phyloP scores from a whole-genome alignment of 1,140 invertebrate species.

The Carcinoscorpius rotundicauda region DNA sequence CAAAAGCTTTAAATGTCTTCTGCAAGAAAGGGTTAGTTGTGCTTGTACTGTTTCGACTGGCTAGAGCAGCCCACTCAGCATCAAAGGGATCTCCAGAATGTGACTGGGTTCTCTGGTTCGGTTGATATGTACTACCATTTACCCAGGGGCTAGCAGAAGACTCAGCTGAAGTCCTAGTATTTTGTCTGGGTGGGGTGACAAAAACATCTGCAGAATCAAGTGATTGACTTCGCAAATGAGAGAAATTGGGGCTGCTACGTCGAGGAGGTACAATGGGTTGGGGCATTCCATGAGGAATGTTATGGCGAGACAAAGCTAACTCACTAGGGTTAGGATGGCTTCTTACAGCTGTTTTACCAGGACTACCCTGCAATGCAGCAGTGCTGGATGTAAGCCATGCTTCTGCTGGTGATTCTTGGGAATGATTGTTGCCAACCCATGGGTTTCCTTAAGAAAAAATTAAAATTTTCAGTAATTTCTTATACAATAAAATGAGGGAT shows the following conservation, averaged over 20 bases:
- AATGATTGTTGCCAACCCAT: too few relatives aligned
- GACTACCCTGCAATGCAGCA: slow-evolving; percentile 12
- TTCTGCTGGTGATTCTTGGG: slow-evolving; percentile 10
- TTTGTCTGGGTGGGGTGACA: slow-evolving; percentile 14
- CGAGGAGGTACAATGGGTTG: slow-evolving; percentile 22
- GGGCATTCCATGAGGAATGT: slow-evolving; percentile 16
- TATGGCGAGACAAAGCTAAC: background rate
- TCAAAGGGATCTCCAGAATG: slow-evolving; percentile 59
- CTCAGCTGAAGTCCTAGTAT: slow-evolving; percentile 13
- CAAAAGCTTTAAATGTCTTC: slow-evolving; percentile 41
- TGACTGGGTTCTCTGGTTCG: slow-evolving; percentile 26
- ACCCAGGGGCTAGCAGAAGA: slow-evolving; percentile 19
- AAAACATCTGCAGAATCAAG: slow-evolving; percentile 32
- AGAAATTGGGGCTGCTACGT: slow-evolving; percentile 37
- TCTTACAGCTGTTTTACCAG: slow-evolving; percentile 6
- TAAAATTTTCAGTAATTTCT: too few relatives aligned
- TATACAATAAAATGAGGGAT: too few relatives aligned
- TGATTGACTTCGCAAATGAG: slow-evolving; percentile 47
- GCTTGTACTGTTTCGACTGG: slow-evolving; percentile 27
- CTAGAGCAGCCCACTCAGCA: slow-evolving; percentile 63
- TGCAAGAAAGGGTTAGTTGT: slow-evolving; percentile 38
- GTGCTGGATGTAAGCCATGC: slow-evolving; percentile 17
- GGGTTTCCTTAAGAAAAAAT: too few relatives aligned
- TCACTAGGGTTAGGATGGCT: background rate
- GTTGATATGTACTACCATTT: slow-evolving; percentile 16